Conservation (phyloP, 2,888 invertebrate genomes). For the Euplagia quadripunctaria region DNA sequence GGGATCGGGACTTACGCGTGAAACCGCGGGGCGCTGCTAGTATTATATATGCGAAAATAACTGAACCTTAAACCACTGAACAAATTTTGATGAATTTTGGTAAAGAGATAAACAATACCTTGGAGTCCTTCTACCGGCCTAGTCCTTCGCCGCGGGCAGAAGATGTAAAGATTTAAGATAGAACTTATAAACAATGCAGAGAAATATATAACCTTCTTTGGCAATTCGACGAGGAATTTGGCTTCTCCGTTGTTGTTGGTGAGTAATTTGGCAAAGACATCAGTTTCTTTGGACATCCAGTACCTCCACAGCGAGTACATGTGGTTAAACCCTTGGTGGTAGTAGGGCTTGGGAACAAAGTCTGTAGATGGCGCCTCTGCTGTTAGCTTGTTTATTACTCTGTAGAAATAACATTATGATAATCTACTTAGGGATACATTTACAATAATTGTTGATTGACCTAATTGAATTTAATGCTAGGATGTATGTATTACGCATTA, state of each 20-base stretch:
- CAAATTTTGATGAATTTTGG: too few species aligned
- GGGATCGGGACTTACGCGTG: too few species aligned
- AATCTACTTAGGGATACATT: neutral
- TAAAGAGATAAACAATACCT: too few species aligned
- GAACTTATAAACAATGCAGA: too few species aligned
- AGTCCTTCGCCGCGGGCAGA: too few species aligned
- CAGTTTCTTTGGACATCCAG: conserved; percentile 91
- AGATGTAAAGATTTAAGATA: too few species aligned
- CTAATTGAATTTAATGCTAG: too few species aligned
- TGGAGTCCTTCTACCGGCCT: too few species aligned
- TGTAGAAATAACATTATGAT: conserved; percentile 35
- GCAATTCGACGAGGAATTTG: conserved; percentile 84
- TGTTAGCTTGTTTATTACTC: conserved; percentile 67
- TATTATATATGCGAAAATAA: too few species aligned
- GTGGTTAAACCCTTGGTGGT: conserved; percentile 82
- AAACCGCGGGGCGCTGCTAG: too few species aligned
- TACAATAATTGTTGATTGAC: neutral
- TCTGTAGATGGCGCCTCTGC: conserved; percentile 59
- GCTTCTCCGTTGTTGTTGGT: conserved; percentile 88
- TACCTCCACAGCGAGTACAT: conserved; percentile 91
- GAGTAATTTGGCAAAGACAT: conserved; percentile 88
- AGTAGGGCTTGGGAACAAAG: conserved; percentile 64
- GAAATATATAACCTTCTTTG: conserved; percentile 80
- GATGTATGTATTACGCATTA: too few species aligned
- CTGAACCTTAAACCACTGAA: too few species aligned